Evolutionary conservation across 2,888 invertebrate genomes (phyloP), one percentile per base, ranked within the genome.

Genomic region (Dorcus parallelipipedus): DNA sequence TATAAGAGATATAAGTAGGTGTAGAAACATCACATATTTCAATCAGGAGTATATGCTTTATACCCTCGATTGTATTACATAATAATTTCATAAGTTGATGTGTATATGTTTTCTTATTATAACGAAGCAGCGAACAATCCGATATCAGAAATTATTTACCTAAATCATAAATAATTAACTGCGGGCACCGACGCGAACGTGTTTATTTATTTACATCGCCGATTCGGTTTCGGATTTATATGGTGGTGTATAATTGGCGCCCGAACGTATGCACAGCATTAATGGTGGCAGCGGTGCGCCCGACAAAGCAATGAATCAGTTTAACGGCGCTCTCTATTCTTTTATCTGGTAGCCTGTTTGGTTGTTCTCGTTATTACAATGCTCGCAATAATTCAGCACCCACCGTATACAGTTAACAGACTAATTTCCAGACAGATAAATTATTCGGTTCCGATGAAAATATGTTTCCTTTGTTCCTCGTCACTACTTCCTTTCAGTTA

Each of bases 181-280:
- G 23, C 45, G 45, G 7, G 45, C 23, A 23, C 20, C 45, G 10
- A 45, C 23, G 9, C 45, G 9, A 45, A 17, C 45, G 20, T 45
- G 20, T 23, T 20, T 45, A 45, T 45, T 23, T 17, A 20, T 9
- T 45, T 9, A 17, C 45, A 9, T 23, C 45, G 17, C 7, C 20
- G 45, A 17, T 45, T 20, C 23, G 9, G 45, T 45, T 20, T 45
- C 45, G 45, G 45, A 45, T 45, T 45, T 45, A 75, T 73, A 70
- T 67, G 71, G 72, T 73, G 71, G 72, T 68, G 68, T 67, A 71
- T 75, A 75, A 75, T 75, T 75, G 75, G 75, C 73, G 71, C 71
- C 71, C 68, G 69, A 67, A 69, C 69, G 71, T 73, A 72, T 73
- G 72, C 73, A 73, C 71, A 69, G 65, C 68, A 68, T 70, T 73